Evolutionary conservation across 2,113 vertebrate genomes (phyloP).

Genomic region (Hoplias malabaricus): DNA sequence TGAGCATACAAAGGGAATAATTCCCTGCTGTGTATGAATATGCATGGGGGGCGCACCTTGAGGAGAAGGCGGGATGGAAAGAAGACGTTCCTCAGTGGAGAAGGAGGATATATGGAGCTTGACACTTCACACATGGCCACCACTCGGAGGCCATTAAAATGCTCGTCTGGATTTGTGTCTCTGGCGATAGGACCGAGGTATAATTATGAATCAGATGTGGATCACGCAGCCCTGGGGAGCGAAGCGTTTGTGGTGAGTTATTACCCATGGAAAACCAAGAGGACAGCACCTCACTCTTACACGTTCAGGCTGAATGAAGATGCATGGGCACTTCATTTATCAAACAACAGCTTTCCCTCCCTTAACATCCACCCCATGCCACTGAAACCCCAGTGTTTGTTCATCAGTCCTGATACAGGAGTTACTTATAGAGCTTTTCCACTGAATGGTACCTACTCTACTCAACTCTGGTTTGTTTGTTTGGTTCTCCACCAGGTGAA

Average conservation of each 20-base stretch:
- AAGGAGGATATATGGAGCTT: constrained; percentile 29
- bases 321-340: constrained; percentile 26
- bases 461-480: no score
- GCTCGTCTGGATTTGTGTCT: neutral
- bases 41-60: constrained; percentile 18
- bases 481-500: no score
- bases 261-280: neutral
- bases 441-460: no score
- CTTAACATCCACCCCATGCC: no score
- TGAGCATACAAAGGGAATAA: constrained; percentile 27
- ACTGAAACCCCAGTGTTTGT: no score
- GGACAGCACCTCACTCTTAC: neutral
- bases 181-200: neutral
- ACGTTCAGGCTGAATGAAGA: neutral
- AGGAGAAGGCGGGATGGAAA: neutral
- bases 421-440: no score
- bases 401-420: neutral
- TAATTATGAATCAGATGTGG: constrained; percentile 25
- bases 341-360: constrained; percentile 1
- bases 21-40: constrained; percentile 42
- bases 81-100: constrained; percentile 8
- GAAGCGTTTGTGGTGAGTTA: neutral
- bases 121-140: constrained; percentile 26
- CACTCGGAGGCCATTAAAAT: constrained; percentile 17
- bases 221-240: constrained; percentile 1